A percentile compares a stretch with the other conserved stretches of the same genome.
These are phyloP conservation scores for Eremophila alpestris DNA, from an alignment of 2,797 vertebrate genomes.

Conservation along the genomic window DNA sequence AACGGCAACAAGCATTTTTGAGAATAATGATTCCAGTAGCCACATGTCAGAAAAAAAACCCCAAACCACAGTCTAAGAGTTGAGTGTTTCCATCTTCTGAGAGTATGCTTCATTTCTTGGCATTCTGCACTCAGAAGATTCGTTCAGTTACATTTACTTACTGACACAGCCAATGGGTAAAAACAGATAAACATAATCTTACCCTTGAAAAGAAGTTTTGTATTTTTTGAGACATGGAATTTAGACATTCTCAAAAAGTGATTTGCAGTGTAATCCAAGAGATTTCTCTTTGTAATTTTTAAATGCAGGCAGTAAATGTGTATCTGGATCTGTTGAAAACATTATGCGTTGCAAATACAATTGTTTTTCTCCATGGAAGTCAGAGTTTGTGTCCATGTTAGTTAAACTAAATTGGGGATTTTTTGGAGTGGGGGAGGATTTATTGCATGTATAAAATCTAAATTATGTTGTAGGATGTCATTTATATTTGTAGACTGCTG, in stretches of 20 bases:
- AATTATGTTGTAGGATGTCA: fast-evolving
- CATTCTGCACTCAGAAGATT: not conserved
- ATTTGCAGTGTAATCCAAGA: not conserved
- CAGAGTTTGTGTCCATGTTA: not conserved
- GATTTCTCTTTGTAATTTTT: not conserved
- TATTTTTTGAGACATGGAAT: not conserved
- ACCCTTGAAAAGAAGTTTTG: not conserved
- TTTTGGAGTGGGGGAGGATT: fast-evolving
- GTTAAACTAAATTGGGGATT: not conserved
- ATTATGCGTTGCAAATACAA: not conserved
- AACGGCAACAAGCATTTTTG: not conserved
- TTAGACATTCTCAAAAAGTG: not conserved
- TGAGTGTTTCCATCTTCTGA: not conserved
- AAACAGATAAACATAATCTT: not conserved
- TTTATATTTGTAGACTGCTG: not conserved
- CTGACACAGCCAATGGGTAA: not conserved
- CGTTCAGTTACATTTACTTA: not conserved
- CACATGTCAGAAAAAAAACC: not conserved
- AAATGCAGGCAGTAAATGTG: not conserved
- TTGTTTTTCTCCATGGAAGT: not conserved
- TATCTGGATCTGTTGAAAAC: not conserved
- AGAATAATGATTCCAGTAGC: not conserved
- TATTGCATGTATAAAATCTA: not conserved
- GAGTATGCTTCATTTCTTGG: not conserved
- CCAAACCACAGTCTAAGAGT: not conserved